Base-by-base conservation (phyloP, 2,888 invertebrate genomes). In the Drosophila tanythrix region DNA sequence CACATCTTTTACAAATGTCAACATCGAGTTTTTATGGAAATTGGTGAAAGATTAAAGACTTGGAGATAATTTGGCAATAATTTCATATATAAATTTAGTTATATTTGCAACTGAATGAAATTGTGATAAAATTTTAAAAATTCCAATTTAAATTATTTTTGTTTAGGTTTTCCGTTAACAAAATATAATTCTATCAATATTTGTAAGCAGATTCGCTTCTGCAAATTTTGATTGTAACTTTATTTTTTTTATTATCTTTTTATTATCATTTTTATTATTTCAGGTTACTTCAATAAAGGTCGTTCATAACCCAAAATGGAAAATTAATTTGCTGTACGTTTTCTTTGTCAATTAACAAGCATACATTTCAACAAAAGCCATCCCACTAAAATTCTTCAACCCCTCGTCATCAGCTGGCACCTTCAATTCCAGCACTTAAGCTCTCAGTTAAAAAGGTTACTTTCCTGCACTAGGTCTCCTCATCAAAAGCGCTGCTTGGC, bases 391-490 rank as follows among this genome's bases (percentile, higher is more conserved):
- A 52, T 33, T 36, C 52, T 68, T 18, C 59, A 70, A 40, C 40
- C 53, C 46, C 35, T 40, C 48, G 52, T 29, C 55, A 33, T 56
- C 7, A 29, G 51, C 36, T 43, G 55, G 35, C 51, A 56, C 69
- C 46, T 70, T 75, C 62, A 62, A 73, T 66, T 61, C 59, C 68
- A 77, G 70, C 79, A 79, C 73, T 76, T 76, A 58, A 71, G 51
- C 56, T 83, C 66, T 57, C 48, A 58, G 36, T 33, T 50, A 70
- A 60, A 82, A 80, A 76, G 81, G 70, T 70, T 46, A 83, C 66
- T 69, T 71, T 63, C 62, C 56, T 66, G 78, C 69, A 79, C 60
- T 77, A 61, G 48, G 85, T 82, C 88, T 21, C 88, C 80, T 88
- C 70, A 70, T 89, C 89, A 89, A 84, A 64, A 38, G 59, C 50